phyloP scores from a whole-genome alignment of 1,140 invertebrate genomes.

The Tetramorium simillimum region DNA sequence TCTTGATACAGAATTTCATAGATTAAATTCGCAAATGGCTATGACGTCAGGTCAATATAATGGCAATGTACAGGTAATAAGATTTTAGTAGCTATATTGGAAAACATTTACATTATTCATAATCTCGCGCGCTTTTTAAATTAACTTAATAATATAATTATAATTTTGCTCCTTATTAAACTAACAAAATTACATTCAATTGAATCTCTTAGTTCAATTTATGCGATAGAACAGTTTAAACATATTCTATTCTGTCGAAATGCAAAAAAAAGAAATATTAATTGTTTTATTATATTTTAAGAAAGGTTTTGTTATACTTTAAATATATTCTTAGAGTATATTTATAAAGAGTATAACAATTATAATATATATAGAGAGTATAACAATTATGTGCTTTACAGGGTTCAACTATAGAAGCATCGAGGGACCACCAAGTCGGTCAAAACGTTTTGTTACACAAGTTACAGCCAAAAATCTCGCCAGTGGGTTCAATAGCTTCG shows the following conservation, averaged over 20 bases:
- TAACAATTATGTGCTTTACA: conserved; percentile 34
- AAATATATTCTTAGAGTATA: neutral
- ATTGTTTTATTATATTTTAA: neutral
- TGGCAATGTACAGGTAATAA: conserved; percentile 80
- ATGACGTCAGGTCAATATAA: conserved; percentile 80
- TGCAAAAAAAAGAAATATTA: neutral
- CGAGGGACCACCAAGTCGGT: conserved; percentile 74
- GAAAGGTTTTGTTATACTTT: too few species aligned
- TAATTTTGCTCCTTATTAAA: neutral
- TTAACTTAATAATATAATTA: neutral
- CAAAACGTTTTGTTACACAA: conserved; percentile 80
- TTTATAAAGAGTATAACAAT: too few species aligned
- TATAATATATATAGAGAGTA: too few species aligned
- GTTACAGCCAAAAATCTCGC: conserved; percentile 84
- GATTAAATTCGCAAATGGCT: conserved; percentile 78
- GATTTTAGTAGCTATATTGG: neutral
- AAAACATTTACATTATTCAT: neutral
- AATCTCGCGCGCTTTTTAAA: neutral
- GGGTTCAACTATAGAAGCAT: conserved; percentile 73
- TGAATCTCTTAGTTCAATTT: neutral
- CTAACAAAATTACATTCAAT: neutral
- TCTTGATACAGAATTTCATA: conserved; percentile 81
- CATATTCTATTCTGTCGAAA: neutral
- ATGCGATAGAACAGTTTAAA: neutral
- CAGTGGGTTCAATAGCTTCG: conserved; percentile 86